phyloP scores from a whole-genome alignment of 2,797 vertebrate species.

The Muraenolepis orangiensis region DNA sequence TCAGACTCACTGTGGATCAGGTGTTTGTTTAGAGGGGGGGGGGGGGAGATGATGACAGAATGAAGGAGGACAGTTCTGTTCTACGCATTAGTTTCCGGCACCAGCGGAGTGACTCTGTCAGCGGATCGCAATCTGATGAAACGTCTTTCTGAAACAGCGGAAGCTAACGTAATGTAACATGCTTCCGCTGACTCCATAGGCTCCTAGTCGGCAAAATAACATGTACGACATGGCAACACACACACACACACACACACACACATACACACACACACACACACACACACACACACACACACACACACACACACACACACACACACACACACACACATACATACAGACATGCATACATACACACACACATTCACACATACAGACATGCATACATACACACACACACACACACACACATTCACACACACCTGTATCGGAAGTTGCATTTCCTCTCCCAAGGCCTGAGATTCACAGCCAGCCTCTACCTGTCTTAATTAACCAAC shows the following conservation, averaged over 20 bases:
- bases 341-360: background rate
- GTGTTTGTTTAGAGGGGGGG: background rate
- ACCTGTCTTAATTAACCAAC: conserved; percentile 53
- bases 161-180: background rate
- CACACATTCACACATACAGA: conserved; percentile 5
- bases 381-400: conserved; percentile 1
- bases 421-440: conserved; percentile 3
- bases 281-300: background rate
- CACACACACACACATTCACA: background rate
- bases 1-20: background rate
- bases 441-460: conserved; percentile 25
- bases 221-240: background rate
- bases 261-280: background rate
- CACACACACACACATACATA: conserved; percentile 1
- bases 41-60: background rate
- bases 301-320: background rate
- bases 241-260: background rate
- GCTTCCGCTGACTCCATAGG: background rate
- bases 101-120: background rate
- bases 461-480: conserved; percentile 39
- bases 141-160: background rate
- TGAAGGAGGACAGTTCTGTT: no score
- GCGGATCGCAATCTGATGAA: background rate
- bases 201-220: background rate
- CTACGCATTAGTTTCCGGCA: background rate